Conservation (phyloP, 2,888 invertebrate genomes). For the Venusia cambrica region DNA sequence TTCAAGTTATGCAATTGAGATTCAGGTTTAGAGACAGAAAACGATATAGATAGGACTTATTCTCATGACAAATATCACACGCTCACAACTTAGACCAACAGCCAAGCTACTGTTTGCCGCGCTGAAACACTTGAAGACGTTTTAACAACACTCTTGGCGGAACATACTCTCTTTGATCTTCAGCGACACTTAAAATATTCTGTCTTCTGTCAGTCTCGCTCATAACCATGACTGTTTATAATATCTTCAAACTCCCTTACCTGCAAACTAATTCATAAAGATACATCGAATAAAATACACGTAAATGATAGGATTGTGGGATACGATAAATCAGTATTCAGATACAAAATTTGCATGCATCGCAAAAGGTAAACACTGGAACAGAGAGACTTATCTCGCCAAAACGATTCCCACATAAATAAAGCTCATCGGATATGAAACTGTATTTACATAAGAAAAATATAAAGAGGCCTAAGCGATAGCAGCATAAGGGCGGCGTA, state of each 20-base stretch:
- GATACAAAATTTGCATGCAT: conserved; percentile 66
- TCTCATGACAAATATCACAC: neutral
- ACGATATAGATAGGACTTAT: neutral
- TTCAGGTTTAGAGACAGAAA: conserved; percentile 36
- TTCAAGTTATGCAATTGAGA: no score
- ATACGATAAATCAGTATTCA: conserved; percentile 62
- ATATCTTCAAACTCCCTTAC: conserved; percentile 22
- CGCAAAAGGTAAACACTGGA: conserved; percentile 67
- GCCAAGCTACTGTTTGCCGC: conserved; percentile 66
- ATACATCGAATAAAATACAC: conserved; percentile 24
- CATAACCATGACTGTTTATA: conserved; percentile 45
- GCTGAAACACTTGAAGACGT: conserved; percentile 69
- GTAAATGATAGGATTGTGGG: conserved; percentile 32
- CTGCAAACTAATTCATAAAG: conserved; percentile 25
- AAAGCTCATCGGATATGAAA: conserved; percentile 81
- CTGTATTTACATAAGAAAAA: conserved; percentile 80
- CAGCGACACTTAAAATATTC: conserved; percentile 60
- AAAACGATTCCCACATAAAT: conserved; percentile 82
- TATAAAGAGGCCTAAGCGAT: conserved; percentile 80
- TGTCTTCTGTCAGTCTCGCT: conserved; percentile 32
- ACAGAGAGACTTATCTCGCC: conserved; percentile 76
- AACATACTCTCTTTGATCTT: conserved; percentile 64
- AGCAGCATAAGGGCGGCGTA: conserved; percentile 72
- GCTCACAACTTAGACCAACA: conserved; percentile 34
- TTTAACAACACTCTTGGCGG: conserved; percentile 66